These are phyloP conservation scores for Scomber scombrus DNA, from an alignment of 2,113 vertebrate genomes.

Conservation along the genomic window DNA sequence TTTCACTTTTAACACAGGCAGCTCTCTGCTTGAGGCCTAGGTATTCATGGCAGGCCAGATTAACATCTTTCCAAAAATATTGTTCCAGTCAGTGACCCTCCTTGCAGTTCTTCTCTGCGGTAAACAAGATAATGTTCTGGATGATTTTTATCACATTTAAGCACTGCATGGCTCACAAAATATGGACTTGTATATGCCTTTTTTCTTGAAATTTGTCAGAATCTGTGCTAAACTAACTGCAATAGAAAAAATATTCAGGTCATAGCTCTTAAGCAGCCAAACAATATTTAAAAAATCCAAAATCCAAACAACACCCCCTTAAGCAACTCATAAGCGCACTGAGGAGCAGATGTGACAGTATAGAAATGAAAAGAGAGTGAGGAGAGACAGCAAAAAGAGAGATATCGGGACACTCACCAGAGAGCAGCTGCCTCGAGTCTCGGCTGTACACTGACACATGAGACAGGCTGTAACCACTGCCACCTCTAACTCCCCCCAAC, in stretches of 20 bases:
- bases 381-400: constrained; percentile 34
- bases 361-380: constrained; percentile 25
- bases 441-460: constrained; percentile 72
- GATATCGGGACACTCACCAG: constrained; percentile 79
- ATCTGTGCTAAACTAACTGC: neutral
- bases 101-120: neutral
- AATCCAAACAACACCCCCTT: constrained; percentile 8
- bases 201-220: neutral
- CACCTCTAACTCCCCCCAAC: constrained; percentile 27
- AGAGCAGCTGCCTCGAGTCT: constrained; percentile 75
- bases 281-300: constrained; percentile 15
- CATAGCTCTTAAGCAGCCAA: constrained; percentile 9
- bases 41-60: constrained; percentile 67
- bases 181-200: neutral
- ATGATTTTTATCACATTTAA: neutral
- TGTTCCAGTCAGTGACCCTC: neutral
- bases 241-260: neutral
- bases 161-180: neutral
- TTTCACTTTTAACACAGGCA: constrained; percentile 32
- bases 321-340: neutral
- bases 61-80: constrained; percentile 74
- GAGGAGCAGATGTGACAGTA: constrained; percentile 28
- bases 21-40: constrained; percentile 44
- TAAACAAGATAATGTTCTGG: neutral
- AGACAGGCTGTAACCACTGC: constrained; percentile 62